Base-by-base conservation (phyloP, 1,140 invertebrate species). In the Platyura marginata region DNA sequence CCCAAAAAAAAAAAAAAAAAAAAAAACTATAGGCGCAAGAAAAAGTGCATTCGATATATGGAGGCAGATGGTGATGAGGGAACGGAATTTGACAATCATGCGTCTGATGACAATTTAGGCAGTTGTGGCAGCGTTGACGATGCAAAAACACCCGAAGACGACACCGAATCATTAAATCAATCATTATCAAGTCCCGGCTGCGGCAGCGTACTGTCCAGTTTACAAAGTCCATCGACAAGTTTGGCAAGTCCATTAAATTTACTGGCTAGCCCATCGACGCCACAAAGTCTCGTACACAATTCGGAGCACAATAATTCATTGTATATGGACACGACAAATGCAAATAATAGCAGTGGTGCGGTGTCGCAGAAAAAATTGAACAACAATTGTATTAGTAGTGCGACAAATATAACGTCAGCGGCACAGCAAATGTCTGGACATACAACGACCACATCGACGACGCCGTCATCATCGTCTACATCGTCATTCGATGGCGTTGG, bases 31-130 rank as follows among this genome's bases (percentile, higher is more conserved):
- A 95, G 91, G 72, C 85, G 91, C 72, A 96, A 97, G 76, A 96
- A 96, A 71, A 95, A 94, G 71, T 96, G 91, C 73, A 88, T 94
- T 62, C 81, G 90, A 47, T 94, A 93, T 67, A 81, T 90, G 77
- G 80, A 75, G 69, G 74, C 74, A 57, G 74, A 74, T 51, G 75
- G 77, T 59, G 65, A 78, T 64, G 54, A 67, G 48, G 47, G 52
- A n/a, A 63, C 49, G 47, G 57, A 61, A 56, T 60, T 59, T 50
- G 67, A 66, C 41, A 59, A 60, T 39, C 59, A 64, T 40, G 62
- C 68, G 38, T 20, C 16, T 18, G 79, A 83, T 55, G 83, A 87
- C 48, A 82, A 82, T 52, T 58, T 79, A 47, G 78, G 81, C 47
- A 77, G 82, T 59, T 77, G 74, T 44, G 77, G 75, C 38, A 79